Base-by-base conservation (phyloP, 2,113 vertebrate genomes). In the Phodopus roborovskii region DNA sequence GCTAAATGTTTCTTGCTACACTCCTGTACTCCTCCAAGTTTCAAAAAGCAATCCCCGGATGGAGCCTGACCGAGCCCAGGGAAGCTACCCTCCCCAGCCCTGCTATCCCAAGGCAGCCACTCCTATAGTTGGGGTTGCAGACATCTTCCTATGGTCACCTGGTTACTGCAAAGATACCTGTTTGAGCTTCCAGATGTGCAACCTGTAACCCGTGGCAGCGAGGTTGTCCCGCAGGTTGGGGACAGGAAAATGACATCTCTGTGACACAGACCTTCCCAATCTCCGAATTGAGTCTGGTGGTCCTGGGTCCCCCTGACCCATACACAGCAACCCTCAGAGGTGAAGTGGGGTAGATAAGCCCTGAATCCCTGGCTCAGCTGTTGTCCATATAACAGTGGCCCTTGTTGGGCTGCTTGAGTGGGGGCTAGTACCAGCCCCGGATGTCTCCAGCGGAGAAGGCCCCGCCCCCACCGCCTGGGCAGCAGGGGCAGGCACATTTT, bases 381-480 rank as follows among this genome's bases (percentile, higher is more conserved):
- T 45, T 9, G 62, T 6, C 19, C 24, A 8, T 24, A 77, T 16
- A 94, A 97, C 92, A 91, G 92, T 20, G 84, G 75, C 90, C 90
- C 85, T 97, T 97, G 97, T 97, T 16, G 0, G 0, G 22, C 36
- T 0, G 71, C 64, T 81, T 2, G 79, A 45, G 36, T 16, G 60
- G 64, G 78, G 48, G 84, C 85, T 6, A 87, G 97, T 97, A 12
- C 97, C 97, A 97, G 96, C 73, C 93, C 3, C 42, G 6, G 73
- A 74, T 60, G 85, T 92, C 97, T 70, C 96, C 0, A 4, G 70
- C 13, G 0, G 48, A 60, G 92, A 22, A 26, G 85, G 26, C 90
- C 92, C 93, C 15, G 0, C 73, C 75, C 82, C 58, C 58, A 6
- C 28, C 53, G 45, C 84, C 15, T 9, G 3, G 87, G 7, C 88